Evolutionary conservation across 1,140 invertebrate genomes (phyloP), one percentile per base, ranked within the genome.

Genomic region (Parapsyche elsis): DNA sequence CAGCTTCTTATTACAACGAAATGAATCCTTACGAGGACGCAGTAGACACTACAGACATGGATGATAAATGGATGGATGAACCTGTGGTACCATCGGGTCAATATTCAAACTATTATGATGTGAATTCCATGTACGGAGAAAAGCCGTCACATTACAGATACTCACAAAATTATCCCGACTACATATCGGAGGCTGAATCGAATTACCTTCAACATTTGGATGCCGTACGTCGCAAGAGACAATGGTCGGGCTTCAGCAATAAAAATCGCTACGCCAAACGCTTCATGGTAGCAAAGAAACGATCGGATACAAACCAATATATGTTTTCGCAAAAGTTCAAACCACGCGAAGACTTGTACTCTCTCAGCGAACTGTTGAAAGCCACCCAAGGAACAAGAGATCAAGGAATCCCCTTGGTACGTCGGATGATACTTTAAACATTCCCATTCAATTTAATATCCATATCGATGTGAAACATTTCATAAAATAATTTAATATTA

Each of bases 201-300:
- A 59, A 38, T 19, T 82, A 82, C 30, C 71, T 83, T 16, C 85
- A 87, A 30, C 88, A 88, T 75, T 86, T 88, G 74, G 88, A 89
- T 49, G 86, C 87, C 0, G 24, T 81, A 21, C 88, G 88, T 57
- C 88, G 88, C 79, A 89, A 89, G 82, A 86, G 87, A 81, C 87
- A 88, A 81, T 89, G 89, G 76, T 75, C 79, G 44, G 81, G 83
- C 2, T 88, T 88, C 81, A 88, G 87, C 74, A 86, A 88, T 85
- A 78, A 30, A 53, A 83, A 81, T 57, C 70, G 73, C 0, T 38
- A 76, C 1, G 38, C 79, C n/a, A 89, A 89, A 81, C 84, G 88
- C 12, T 89, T 89, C 84, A 89, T 89, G 88, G 88, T 89, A 2
- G 87, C 88, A 5, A 85, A 87, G 80, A 89, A 89, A 83, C 87